Evolutionary conservation across 2,888 invertebrate genomes (phyloP).

Genomic region (Azorinus chamasolen): DNA sequence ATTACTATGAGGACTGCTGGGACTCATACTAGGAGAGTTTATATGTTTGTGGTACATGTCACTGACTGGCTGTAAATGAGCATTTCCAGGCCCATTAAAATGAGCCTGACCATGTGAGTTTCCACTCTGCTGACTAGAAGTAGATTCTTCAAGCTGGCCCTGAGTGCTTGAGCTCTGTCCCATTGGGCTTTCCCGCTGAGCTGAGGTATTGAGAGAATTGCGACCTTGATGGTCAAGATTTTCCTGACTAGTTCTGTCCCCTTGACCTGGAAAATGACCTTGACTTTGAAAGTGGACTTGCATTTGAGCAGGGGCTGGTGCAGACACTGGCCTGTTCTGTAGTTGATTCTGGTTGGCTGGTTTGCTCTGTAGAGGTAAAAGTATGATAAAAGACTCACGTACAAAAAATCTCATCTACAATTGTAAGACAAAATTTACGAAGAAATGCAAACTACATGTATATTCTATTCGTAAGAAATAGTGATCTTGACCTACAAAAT

Average conservation of each 20-base stretch:
- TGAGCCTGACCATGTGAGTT: conserved; percentile 38
- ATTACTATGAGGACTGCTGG: conserved; percentile 40
- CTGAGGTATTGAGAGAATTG: conserved; percentile 36
- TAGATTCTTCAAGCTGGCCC: conserved; percentile 71
- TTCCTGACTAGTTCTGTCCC: conserved; percentile 48
- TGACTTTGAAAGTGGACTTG: conserved; percentile 48
- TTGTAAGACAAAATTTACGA: no score
- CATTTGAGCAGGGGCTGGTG: conserved; percentile 62
- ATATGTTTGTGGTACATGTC: conserved; percentile 6
- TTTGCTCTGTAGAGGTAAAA: not conserved
- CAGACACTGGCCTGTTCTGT: conserved; percentile 48
- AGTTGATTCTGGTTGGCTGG: no score
- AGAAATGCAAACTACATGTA: no score
- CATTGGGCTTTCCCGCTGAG: conserved; percentile 73
- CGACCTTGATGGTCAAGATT: conserved; percentile 51
- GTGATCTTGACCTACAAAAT: no score
- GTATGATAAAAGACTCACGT: not conserved
- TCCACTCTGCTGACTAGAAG: conserved; percentile 72
- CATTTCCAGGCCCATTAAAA: conserved; percentile 8
- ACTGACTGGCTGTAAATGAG: conserved; percentile 19
- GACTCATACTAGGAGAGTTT: conserved; percentile 1
- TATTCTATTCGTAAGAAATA: no score
- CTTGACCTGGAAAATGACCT: conserved; percentile 31
- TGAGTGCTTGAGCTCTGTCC: conserved; percentile 80
- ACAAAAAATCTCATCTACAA: no score